phyloP scores from a whole-genome alignment of 2,797 vertebrate species.

The Pteropus rufus region DNA sequence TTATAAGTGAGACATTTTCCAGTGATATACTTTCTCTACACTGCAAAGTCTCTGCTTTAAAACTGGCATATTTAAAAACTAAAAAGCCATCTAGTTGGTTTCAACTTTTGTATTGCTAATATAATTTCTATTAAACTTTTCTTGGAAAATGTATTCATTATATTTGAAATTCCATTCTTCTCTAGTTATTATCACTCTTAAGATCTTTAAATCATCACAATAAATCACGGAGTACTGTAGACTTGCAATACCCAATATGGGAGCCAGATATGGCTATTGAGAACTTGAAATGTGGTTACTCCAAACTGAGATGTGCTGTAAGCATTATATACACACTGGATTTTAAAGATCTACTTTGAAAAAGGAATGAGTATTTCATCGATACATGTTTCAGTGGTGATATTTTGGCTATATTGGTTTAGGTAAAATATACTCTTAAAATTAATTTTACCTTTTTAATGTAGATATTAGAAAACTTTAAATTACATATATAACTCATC shows the following conservation, averaged over 20 bases:
- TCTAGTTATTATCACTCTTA: not conserved
- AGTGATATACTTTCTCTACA: not conserved
- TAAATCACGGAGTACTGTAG: not conserved
- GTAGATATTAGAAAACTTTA: not conserved
- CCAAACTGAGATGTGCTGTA: not conserved
- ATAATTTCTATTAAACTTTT: not conserved
- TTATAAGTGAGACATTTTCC: not conserved
- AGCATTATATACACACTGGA: not conserved
- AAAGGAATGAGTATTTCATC: not conserved
- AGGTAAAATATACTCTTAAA: not conserved
- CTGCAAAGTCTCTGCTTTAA: not conserved
- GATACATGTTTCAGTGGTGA: not conserved
- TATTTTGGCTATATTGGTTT: not conserved
- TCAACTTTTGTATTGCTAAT: not conserved
- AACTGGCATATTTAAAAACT: not conserved
- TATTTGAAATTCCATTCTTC: slow-evolving; percentile 24
- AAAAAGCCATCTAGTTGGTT: not conserved
- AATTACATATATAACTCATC: not conserved
- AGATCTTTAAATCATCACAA: not conserved
- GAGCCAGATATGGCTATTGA: not conserved
- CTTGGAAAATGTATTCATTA: not conserved
- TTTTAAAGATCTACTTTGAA: not conserved
- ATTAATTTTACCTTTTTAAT: not conserved
- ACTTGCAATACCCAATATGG: not conserved
- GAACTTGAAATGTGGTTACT: not conserved